Evolutionary conservation across 2,888 invertebrate species (phyloP).

Genomic region (Pammene fasciana): DNA sequence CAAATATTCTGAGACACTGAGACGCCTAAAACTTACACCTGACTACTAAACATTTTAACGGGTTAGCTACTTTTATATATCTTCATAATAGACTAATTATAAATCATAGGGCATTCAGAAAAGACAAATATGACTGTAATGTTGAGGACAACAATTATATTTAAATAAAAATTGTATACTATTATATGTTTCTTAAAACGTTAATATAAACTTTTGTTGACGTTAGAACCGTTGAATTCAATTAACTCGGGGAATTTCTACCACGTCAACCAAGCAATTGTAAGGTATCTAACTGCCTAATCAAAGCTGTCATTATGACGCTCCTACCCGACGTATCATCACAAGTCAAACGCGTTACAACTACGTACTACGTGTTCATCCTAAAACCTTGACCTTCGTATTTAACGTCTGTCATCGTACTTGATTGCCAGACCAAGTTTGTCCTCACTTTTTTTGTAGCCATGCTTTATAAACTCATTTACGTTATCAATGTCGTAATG

Average conservation of each 20-base stretch:
- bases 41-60: slow-evolving; percentile 1
- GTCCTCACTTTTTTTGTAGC: slow-evolving; percentile 27
- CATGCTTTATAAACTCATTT: slow-evolving; percentile 1
- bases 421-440: slow-evolving; percentile 32
- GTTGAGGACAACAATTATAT: too few species aligned
- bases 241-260: slow-evolving; percentile 4
- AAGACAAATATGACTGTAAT: too few species aligned
- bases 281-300: not conserved
- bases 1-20: slow-evolving; percentile 29
- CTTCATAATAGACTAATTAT: too few species aligned
- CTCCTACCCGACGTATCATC: slow-evolving; percentile 5
- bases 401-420: slow-evolving; percentile 35
- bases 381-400: slow-evolving; percentile 38
- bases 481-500: slow-evolving; percentile 4
- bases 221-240: not conserved
- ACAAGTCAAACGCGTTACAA: slow-evolving; percentile 13
- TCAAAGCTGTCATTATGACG: slow-evolving; percentile 11
- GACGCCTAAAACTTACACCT: slow-evolving; percentile 35
- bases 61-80: not conserved
- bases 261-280: not conserved
- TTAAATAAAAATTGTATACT: too few species aligned
- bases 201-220: too few species aligned
- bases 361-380: slow-evolving; percentile 32
- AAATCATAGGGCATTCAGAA: too few species aligned
- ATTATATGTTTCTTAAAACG: too few species aligned